A percentile compares a stretch with the other conserved stretches of the same genome.
Conservation (phyloP, 2,888 invertebrate species). For the Amphipoea oculea region DNA sequence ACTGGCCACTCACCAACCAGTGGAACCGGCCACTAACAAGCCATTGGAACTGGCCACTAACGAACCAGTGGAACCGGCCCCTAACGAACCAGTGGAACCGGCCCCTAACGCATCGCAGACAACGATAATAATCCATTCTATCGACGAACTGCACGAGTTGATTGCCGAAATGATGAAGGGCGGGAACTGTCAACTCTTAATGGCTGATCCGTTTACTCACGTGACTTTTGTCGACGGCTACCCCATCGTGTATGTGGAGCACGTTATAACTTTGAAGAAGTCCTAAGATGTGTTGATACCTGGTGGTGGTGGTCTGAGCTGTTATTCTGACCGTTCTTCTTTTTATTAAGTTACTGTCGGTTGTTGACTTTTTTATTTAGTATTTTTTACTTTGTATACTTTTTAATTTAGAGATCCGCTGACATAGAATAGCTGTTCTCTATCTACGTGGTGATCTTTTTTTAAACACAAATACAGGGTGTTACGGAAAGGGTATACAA, state of each 20-base stretch:
- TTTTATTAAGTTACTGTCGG: neutral
- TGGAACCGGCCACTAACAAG: too few species aligned
- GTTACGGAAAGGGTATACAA: too few species aligned
- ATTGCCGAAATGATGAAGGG: neutral
- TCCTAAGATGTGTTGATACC: neutral
- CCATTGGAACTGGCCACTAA: too few species aligned
- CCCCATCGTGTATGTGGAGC: neutral
- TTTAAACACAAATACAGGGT: too few species aligned
- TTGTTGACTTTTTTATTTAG: neutral
- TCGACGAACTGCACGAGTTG: neutral
- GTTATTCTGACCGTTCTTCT: neutral
- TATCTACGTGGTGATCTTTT: neutral
- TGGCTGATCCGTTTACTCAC: neutral
- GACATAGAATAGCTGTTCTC: neutral
- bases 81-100: too few species aligned
- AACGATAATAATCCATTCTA: neutral
- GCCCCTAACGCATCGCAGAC: too few species aligned
- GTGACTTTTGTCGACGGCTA: neutral
- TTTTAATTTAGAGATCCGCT: neutral
- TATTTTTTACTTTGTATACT: neutral
- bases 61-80: too few species aligned
- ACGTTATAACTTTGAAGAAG: neutral
- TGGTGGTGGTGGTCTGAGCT: neutral
- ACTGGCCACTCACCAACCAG: too few species aligned
- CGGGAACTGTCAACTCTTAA: neutral